phyloP scores from a whole-genome alignment of 2,888 invertebrate genomes.

The Meloe dianella region DNA sequence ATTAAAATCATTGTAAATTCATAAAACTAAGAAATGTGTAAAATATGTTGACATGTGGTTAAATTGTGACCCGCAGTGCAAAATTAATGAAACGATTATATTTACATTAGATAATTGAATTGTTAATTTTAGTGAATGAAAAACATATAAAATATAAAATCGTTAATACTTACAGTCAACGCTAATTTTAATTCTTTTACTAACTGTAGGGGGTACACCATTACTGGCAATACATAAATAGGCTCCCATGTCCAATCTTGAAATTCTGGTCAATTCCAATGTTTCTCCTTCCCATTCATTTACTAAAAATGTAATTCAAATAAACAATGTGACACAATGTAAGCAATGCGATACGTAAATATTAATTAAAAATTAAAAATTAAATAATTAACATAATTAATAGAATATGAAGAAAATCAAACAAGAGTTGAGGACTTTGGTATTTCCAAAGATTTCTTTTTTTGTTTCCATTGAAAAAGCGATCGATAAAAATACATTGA shows the following conservation, averaged over 20 bases:
- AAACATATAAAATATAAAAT: constrained; percentile 4
- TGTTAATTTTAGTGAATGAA: background rate
- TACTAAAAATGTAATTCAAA: constrained; percentile 64
- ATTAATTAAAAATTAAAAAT: background rate
- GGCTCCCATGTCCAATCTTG: constrained; percentile 88
- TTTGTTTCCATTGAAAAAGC: no score
- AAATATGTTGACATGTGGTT: background rate
- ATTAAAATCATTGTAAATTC: constrained; percentile 25
- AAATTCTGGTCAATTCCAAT: constrained; percentile 82
- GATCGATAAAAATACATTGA: constrained; percentile 24
- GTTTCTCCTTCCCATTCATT: constrained; percentile 84
- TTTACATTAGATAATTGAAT: background rate
- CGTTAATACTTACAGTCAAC: constrained; percentile 89
- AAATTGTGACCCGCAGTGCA: no score
- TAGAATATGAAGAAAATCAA: no score
- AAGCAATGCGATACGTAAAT: constrained; percentile 31
- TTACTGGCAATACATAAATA: constrained; percentile 92
- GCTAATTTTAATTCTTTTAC: constrained; percentile 91
- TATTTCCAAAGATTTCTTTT: background rate
- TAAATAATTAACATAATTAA: no score
- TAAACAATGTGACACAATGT: no score
- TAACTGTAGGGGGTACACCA: constrained; percentile 87
- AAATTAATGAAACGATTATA: constrained; percentile 11
- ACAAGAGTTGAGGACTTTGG: no score
- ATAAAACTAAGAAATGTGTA: constrained; percentile 20